Evolutionary conservation across 2,888 invertebrate genomes (phyloP).

Genomic region (Yponomeuta evonymella): DNA sequence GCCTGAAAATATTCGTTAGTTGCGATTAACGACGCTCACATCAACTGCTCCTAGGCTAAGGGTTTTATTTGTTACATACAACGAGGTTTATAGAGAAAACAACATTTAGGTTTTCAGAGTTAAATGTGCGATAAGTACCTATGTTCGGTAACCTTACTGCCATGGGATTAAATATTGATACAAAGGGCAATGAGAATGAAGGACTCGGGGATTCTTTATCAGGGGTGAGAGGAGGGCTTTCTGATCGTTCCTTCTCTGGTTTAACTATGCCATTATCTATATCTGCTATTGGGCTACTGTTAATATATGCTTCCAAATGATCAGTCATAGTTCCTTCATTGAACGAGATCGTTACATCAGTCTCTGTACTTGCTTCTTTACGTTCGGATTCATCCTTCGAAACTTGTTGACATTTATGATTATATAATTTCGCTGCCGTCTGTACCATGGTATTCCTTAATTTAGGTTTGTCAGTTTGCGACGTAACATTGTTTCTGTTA

Average conservation of each 20-base stretch:
- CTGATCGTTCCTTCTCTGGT: constrained; percentile 51
- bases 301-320: constrained; percentile 25
- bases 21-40: constrained; percentile 11
- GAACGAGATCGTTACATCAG: constrained; percentile 29
- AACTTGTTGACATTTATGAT: constrained; percentile 44
- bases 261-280: background rate
- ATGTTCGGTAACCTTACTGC: constrained; percentile 66
- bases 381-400: constrained; percentile 28
- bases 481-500: constrained; percentile 35
- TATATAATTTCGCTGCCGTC: constrained; percentile 39
- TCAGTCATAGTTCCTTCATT: constrained; percentile 36
- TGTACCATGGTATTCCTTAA: constrained; percentile 45
- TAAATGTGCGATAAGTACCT: constrained; percentile 54
- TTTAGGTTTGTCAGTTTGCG: constrained; percentile 57
- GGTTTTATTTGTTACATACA: constrained; percentile 29
- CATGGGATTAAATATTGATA: constrained; percentile 65
- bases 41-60: constrained; percentile 2
- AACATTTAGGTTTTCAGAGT: constrained; percentile 27
- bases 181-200: constrained; percentile 54
- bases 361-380: constrained; percentile 43
- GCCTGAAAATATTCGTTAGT: constrained; percentile 80
- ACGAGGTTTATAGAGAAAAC: constrained; percentile 38
- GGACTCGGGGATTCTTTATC: constrained; percentile 43
- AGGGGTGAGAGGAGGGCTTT: constrained; percentile 65
- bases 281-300: background rate